Base-by-base conservation (phyloP, 2,113 vertebrate species). In the Ariopsis seemanni region DNA sequence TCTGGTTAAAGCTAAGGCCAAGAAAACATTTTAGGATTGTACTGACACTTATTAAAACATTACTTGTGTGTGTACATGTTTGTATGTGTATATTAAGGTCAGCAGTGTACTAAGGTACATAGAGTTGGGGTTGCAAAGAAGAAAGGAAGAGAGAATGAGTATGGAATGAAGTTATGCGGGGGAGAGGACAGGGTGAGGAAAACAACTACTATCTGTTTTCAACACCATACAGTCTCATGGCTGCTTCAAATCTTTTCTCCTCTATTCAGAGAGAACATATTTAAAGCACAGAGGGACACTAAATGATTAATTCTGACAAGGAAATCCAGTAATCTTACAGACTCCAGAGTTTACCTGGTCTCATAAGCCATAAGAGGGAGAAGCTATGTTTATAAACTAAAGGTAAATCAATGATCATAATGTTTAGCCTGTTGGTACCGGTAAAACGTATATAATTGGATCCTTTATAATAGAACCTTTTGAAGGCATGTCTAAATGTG, bases 201-300 rank as follows among this genome's bases (percentile, higher is more conserved):
- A 83, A 88, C 34, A 74, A 77, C 69, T 55, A 58, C 14, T 84
- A 84, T 77, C 74, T 86, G 74, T 78, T 65, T 92, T 91, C 92
- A 8, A 84, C 91, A 93, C 94, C 90, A 92, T 89, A 89, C 63
- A 65, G 87, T 2, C 9, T 87, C 86, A 75, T 14, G 17, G 74
- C 86, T 89, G 71, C 83, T 88, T 85, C 77, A 86, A 27, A 82
- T 91, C 82, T 86, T 74, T 57, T 74, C 88, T 89, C 86, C 91
- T 72, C 30, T 90, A 89, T 83, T 90, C 86, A 62, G 83, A 82
- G 91, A 10, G 74, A 52, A 5, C 5, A 52, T 79, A 55, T 15
- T 30, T n/a, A 57, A 27, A 93, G 18, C 63, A 90, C 90, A 87
- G 27, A 34, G 30, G 67, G 52, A 63, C 57, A 82, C 83, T 60